A percentile compares a stretch with the other conserved stretches of the same genome.
These are phyloP conservation scores for Ictidomys tridecemlineatus DNA, from an alignment of 2,113 vertebrate species.

Conservation along the genomic window DNA sequence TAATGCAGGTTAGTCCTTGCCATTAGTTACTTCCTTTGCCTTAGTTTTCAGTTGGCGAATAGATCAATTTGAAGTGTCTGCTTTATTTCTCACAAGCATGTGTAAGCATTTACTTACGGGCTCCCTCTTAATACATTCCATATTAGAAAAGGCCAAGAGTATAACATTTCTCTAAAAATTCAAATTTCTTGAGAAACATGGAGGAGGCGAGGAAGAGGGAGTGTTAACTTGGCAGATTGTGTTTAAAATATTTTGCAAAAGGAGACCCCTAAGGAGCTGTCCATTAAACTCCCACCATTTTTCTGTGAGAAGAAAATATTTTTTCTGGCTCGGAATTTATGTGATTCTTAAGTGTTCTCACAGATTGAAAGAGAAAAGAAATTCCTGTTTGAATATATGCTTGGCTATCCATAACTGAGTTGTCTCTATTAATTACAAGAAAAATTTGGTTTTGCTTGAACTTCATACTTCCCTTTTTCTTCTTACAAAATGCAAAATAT, in stretches of 20 bases:
- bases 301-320: constrained; percentile 66
- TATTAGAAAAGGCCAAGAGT: constrained; percentile 66
- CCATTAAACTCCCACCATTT: constrained; percentile 70
- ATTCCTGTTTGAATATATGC: not conserved
- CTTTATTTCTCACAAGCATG: constrained; percentile 55
- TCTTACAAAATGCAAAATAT: constrained; percentile 44
- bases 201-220: constrained; percentile 61
- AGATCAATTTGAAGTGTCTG: constrained; percentile 67
- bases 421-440: constrained; percentile 45
- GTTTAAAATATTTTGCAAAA: constrained; percentile 72
- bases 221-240: constrained; percentile 73
- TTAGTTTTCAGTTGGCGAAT: not conserved
- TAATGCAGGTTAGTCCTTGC: accelerated
- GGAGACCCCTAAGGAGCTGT: constrained; percentile 70
- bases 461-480: constrained; percentile 31
- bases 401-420: not conserved
- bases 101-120: constrained; percentile 69
- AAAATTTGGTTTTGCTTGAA: not conserved
- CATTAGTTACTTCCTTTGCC: not conserved
- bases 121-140: constrained; percentile 72
- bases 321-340: constrained; percentile 68
- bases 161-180: constrained; percentile 69
- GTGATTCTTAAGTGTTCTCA: constrained; percentile 75
- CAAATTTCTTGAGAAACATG: constrained; percentile 70
- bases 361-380: constrained; percentile 67